Conservation (phyloP, 2,797 vertebrate genomes). For the Labroides dimidiatus region DNA sequence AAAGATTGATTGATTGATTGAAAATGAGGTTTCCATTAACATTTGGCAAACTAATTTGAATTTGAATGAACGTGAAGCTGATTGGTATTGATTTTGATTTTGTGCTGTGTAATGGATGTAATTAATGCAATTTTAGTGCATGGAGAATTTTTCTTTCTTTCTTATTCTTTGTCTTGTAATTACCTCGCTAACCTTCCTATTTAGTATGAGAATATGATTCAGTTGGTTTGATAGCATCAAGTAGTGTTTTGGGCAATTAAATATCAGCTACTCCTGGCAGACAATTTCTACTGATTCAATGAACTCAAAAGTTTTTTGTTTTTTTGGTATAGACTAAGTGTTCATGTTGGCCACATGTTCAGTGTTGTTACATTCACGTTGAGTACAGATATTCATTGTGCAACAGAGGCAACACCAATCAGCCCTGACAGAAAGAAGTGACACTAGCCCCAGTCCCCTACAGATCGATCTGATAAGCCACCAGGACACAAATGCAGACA, state of each 20-base stretch:
- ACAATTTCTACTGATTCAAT: slow-evolving; percentile 50
- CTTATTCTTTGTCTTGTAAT: slow-evolving; percentile 45
- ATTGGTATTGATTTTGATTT: slow-evolving; percentile 7
- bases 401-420: slow-evolving; percentile 40
- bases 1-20: too few species aligned
- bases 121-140: slow-evolving; percentile 31
- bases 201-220: slow-evolving; percentile 36
- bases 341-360: slow-evolving; percentile 30
- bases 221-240: slow-evolving; percentile 56
- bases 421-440: slow-evolving; percentile 44
- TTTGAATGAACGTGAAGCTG: background rate
- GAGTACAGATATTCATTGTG: slow-evolving; percentile 37
- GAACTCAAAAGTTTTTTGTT: slow-evolving; percentile 41
- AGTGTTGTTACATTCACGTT: slow-evolving; percentile 39
- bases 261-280: slow-evolving; percentile 47
- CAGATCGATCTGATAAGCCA: slow-evolving; percentile 60
- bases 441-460: slow-evolving; percentile 24
- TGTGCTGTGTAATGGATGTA: slow-evolving; percentile 10
- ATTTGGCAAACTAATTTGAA: slow-evolving; percentile 1
- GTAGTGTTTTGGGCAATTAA: slow-evolving; percentile 49
- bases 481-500: slow-evolving; percentile 57
- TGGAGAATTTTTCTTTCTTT: slow-evolving; percentile 34
- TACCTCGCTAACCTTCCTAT: slow-evolving; percentile 29
- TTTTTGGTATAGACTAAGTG: slow-evolving; percentile 25
- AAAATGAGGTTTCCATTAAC: slow-evolving; percentile 4